Percentiles rank a stretch among this genome's conserved stretches.
Conservation (phyloP, 2,888 invertebrate genomes). For the Mesorhabditis sp. region DNA sequence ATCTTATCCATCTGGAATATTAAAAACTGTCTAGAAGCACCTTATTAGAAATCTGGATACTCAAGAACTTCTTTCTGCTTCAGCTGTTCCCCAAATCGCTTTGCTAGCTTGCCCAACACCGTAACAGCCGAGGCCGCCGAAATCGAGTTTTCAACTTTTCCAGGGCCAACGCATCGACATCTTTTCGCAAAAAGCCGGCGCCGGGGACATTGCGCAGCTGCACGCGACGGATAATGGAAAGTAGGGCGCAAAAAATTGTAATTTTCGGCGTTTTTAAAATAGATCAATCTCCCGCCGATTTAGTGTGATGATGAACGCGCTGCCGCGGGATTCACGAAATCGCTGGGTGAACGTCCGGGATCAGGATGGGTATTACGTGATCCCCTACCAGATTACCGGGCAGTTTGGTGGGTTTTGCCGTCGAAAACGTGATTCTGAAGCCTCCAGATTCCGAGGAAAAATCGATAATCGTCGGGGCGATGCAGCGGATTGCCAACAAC, state of each 20-base stretch:
- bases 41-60: too few species aligned
- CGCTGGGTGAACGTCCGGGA: slow-evolving; percentile 37
- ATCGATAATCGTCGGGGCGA: slow-evolving; percentile 38
- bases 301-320: slow-evolving; percentile 24
- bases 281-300: background rate
- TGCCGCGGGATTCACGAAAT: slow-evolving; percentile 29
- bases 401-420: slow-evolving; percentile 27
- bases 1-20: too few species aligned
- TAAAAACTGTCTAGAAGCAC: too few species aligned
- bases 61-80: too few species aligned
- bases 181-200: slow-evolving; percentile 34
- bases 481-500: slow-evolving; percentile 42
- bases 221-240: slow-evolving; percentile 10
- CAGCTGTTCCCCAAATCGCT: too few species aligned
- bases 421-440: too few species aligned
- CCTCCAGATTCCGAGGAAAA: slow-evolving; percentile 35
- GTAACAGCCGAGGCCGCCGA: too few species aligned
- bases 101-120: too few species aligned
- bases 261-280: slow-evolving; percentile 12
- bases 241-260: slow-evolving; percentile 14
- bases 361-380: slow-evolving; percentile 31
- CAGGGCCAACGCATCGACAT: slow-evolving; percentile 41
- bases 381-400: slow-evolving; percentile 45
- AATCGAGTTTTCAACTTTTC: background rate
- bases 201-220: slow-evolving; percentile 41